Percentiles rank a stretch among this genome's conserved stretches.
Evolutionary conservation across 2,113 vertebrate species (phyloP).

Genomic region (Lonchura striata): DNA sequence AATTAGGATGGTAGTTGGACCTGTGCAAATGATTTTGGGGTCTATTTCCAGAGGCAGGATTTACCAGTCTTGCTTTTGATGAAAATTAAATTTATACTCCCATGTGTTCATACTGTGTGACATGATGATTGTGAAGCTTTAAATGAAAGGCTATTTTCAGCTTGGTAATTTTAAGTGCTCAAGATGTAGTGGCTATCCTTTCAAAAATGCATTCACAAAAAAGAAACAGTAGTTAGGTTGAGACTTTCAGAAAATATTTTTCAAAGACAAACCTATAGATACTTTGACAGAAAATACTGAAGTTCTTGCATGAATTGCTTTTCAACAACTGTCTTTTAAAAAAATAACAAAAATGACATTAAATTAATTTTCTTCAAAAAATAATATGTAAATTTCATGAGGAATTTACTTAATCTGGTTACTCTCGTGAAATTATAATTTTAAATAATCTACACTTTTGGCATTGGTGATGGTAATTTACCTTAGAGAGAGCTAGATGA

Average conservation of each 20-base stretch:
- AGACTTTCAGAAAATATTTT: not conserved
- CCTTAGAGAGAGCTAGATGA: not conserved
- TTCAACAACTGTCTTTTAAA: not conserved
- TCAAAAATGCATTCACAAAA: not conserved
- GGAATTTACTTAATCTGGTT: not conserved
- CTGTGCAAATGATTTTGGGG: not conserved
- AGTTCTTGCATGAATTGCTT: not conserved
- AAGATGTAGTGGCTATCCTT: not conserved
- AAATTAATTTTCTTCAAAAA: not conserved
- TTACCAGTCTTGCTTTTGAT: not conserved
- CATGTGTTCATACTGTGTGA: not conserved
- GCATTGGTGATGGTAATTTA: not conserved
- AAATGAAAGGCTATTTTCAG: not conserved
- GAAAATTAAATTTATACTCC: not conserved
- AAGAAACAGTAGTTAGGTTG: not conserved
- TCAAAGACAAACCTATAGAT: not conserved
- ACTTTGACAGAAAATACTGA: not conserved
- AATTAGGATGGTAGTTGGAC: not conserved
- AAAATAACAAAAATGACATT: not conserved
- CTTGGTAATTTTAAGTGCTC: not conserved
- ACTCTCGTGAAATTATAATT: not conserved
- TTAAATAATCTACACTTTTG: not conserved
- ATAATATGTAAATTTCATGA: not conserved
- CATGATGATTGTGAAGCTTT: not conserved
- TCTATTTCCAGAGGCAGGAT: not conserved